phyloP scores from a whole-genome alignment of 92 coral and sea anemone genomes.

The Epizoanthus rinbou region DNA sequence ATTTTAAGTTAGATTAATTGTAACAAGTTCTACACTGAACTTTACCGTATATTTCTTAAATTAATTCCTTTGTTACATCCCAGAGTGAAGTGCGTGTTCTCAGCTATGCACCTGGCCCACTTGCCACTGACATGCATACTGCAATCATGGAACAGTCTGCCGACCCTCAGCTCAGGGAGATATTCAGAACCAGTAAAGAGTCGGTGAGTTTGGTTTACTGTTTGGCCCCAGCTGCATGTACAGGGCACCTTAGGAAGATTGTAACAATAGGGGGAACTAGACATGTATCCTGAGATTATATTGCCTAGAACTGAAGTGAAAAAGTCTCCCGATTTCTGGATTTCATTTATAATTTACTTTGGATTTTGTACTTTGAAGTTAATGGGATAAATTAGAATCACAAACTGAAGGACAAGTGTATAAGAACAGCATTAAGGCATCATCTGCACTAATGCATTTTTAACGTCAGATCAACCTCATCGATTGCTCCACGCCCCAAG shows the following conservation, averaged over 20 bases:
- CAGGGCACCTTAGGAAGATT: not conserved
- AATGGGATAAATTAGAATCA: no score
- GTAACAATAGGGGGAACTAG: not conserved
- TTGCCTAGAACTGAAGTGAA: no score
- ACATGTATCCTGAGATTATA: no score
- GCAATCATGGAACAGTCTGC: constrained; percentile 44
- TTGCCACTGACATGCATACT: constrained; percentile 74
- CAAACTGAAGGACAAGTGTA: no score
- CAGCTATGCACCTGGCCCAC: constrained; percentile 91
- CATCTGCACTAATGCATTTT: no score
- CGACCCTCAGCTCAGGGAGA: constrained; percentile 50
- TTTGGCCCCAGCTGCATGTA: no score
- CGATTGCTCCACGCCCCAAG: no score
- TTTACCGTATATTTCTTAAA: not conserved
- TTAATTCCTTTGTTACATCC: not conserved
- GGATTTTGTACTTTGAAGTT: no score
- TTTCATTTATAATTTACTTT: no score
- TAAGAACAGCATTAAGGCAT: no score
- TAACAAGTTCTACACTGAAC: not conserved
- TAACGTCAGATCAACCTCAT: no score
- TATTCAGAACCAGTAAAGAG: constrained; percentile 41
- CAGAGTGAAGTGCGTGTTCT: constrained; percentile 79
- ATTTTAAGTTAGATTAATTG: not conserved
- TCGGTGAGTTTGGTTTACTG: constrained; percentile 26
- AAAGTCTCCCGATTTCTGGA: no score